A percentile compares a stretch with the other conserved stretches of the same genome.
These are phyloP conservation scores for Ctenoplectra terminalis DNA, from an alignment of 1,140 invertebrate genomes.

Conservation along the genomic window DNA sequence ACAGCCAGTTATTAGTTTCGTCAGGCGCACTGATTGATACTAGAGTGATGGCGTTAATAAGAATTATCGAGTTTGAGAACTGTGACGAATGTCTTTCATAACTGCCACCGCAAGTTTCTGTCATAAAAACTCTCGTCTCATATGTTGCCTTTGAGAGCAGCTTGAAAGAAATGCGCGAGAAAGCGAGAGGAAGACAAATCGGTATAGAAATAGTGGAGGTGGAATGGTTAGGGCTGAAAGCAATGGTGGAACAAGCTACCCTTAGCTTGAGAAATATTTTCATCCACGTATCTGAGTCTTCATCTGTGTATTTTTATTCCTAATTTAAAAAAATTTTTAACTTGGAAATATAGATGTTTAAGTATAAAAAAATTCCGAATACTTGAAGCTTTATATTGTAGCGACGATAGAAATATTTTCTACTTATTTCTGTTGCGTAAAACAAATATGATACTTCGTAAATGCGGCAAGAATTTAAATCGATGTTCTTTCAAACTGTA, in stretches of 20 bases:
- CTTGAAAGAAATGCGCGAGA: background rate
- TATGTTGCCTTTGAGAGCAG: constrained; percentile 21
- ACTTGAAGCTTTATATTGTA: background rate
- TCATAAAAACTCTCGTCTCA: constrained; percentile 45
- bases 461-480: too few relatives aligned
- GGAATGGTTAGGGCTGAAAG: constrained; percentile 6
- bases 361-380: background rate
- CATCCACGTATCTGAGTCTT: too few relatives aligned
- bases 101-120: constrained; percentile 36
- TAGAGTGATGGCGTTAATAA: background rate
- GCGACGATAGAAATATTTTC: too few relatives aligned
- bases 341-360: too few relatives aligned
- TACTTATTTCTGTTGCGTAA: too few relatives aligned
- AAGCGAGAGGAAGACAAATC: constrained; percentile 20
- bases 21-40: background rate
- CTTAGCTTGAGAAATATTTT: constrained; percentile 2
- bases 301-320: too few relatives aligned
- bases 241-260: background rate
- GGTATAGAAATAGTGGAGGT: background rate
- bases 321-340: too few relatives aligned
- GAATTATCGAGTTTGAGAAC: constrained; percentile 18
- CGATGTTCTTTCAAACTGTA: too few relatives aligned
- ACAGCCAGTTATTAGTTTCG: background rate
- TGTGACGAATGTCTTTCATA: constrained; percentile 56
- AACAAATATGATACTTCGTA: too few relatives aligned